A percentile compares a stretch with the other conserved stretches of the same genome.
Evolutionary conservation across 2,888 invertebrate genomes (phyloP).

Genomic region (Metalampra italica): DNA sequence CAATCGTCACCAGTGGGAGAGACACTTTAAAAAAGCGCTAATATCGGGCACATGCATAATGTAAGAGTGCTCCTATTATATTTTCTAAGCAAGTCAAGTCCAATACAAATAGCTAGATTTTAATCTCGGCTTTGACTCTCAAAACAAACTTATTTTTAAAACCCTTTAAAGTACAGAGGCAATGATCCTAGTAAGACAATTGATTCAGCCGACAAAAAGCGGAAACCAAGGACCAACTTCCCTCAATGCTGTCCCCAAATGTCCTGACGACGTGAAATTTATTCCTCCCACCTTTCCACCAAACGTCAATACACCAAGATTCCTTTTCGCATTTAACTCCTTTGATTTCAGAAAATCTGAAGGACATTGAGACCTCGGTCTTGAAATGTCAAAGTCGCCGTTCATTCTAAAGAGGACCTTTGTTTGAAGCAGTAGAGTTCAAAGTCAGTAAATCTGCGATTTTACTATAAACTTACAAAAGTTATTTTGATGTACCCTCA

Average conservation of each 20-base stretch:
- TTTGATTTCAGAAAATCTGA: constrained; percentile 14
- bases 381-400: constrained; percentile 5
- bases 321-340: constrained; percentile 13
- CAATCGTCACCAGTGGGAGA: too few species aligned
- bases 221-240: not conserved
- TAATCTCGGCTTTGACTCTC: too few species aligned
- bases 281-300: constrained; percentile 11
- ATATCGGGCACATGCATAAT: too few species aligned
- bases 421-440: constrained; percentile 40
- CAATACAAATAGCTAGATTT: too few species aligned
- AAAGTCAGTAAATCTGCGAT: constrained; percentile 31
- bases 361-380: constrained; percentile 10
- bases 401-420: constrained; percentile 29
- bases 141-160: too few species aligned
- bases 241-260: not conserved
- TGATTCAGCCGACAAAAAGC: not conserved
- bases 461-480: constrained; percentile 37
- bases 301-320: constrained; percentile 13
- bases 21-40: too few species aligned
- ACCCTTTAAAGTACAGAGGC: not conserved
- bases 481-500: constrained; percentile 63
- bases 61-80: too few species aligned
- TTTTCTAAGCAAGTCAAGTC: too few species aligned
- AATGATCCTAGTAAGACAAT: not conserved
- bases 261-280: constrained; percentile 7